These are phyloP conservation scores for Mastomys coucha DNA, from an alignment of 2,113 vertebrate genomes.

Conservation along the genomic window DNA sequence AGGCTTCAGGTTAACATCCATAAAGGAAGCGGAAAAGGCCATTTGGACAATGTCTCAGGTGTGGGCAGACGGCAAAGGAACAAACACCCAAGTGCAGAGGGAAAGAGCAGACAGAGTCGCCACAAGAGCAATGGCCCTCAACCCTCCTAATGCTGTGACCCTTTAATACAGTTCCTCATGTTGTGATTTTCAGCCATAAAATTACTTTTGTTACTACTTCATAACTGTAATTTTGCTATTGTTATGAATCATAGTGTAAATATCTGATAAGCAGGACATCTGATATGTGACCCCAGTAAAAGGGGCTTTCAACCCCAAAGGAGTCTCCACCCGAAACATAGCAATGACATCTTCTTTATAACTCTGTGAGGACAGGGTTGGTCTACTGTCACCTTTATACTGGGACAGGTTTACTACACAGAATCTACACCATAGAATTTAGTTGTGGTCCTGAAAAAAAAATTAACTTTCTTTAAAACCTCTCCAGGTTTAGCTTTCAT, in stretches of 20 bases:
- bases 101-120: not conserved
- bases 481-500: conserved; percentile 32
- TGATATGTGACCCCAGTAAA: not conserved
- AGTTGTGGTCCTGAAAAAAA: not conserved
- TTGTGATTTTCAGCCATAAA: not conserved
- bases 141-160: not conserved
- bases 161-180: not conserved
- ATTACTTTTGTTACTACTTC: not conserved
- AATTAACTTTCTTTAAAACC: conserved; percentile 17
- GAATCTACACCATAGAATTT: conserved; percentile 33
- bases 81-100: not conserved
- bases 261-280: not conserved
- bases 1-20: not conserved
- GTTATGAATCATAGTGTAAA: not conserved
- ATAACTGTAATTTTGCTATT: not conserved
- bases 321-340: not conserved
- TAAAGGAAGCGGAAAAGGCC: not conserved
- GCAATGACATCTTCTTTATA: not conserved
- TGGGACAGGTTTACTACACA: not conserved
- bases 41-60: conserved; percentile 20
- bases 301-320: not conserved
- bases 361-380: not conserved
- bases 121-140: too few relatives aligned
- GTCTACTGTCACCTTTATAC: not conserved
- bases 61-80: not conserved